Evolutionary conservation across 2,797 vertebrate genomes (phyloP), one percentile per base, ranked within the genome.

Genomic region (Cossypha heuglini): DNA sequence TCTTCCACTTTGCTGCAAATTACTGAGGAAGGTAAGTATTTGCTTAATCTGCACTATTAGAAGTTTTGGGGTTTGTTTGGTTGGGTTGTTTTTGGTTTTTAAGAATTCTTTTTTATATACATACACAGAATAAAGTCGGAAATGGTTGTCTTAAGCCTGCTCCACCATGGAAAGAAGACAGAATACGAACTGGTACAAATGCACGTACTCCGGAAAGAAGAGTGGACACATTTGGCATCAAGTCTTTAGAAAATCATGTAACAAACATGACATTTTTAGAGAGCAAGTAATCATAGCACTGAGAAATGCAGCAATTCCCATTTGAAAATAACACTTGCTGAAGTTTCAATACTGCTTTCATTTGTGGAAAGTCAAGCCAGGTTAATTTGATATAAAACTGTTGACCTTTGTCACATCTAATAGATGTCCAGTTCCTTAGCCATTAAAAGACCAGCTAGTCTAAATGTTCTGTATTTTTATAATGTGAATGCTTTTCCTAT

Each of bases 1-100:
- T 71, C 98, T 99, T 72, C 98, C 99, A 1, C 94, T 99, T 84
- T 99, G 99, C 96, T 98, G 97, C 97, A 99, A 98, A 94, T 97
- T 99, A 91, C 96, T 98, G 95, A 98, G 97, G 97, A 99, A 99
- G 98, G 99, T 98, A 66, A 97, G 95, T 64, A 48, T 8, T 35
- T 83, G 67, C 54, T 86, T 75, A 37, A 33, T 51, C 28, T 51
- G 37, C 10, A 45, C 12, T 37, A 8, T 26, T 48, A 35, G 10
- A 57, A 20, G 31, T 22, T 31, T 19, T 4, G 9, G 21, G 4
- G 4, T 6, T 49, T 16, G 31, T 2, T 45, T 55, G n/a, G 18
- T n/a, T 51, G 62, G 5, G 35, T 43, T 66, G 19, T 57, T 68
- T 2, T 2, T 61, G 59, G 16, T 11, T 89, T 73, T 62, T 64